Evolutionary conservation across 2,113 vertebrate species (phyloP).

Genomic region (Daboia siamensis): DNA sequence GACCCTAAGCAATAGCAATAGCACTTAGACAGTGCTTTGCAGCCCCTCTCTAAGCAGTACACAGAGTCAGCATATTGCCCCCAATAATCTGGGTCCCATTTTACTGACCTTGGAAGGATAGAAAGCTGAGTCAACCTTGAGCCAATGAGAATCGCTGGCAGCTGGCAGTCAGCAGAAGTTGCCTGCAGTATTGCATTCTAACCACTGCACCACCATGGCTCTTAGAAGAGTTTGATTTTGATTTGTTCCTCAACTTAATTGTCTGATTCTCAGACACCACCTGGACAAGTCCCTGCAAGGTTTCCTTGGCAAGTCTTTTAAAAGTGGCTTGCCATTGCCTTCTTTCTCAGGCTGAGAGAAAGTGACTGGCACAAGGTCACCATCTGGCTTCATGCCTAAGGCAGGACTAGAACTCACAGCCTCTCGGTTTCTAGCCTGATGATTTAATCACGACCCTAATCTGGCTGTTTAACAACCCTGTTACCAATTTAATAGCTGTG

Average conservation of each 20-base stretch:
- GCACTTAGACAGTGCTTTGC: no score
- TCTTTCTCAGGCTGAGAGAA: background rate
- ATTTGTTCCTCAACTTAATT: background rate
- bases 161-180: no score
- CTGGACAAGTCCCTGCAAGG: background rate
- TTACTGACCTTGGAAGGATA: no score
- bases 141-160: no score
- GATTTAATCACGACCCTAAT: background rate
- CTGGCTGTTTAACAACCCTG: background rate
- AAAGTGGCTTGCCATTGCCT: background rate
- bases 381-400: background rate
- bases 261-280: background rate
- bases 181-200: no score
- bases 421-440: background rate
- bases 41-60: no score
- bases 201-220: no score
- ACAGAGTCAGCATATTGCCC: no score
- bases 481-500: no score
- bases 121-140: no score
- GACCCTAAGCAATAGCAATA: background rate
- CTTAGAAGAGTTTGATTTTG: background rate
- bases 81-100: no score
- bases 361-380: background rate
- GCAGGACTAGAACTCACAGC: background rate
- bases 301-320: background rate